Evolutionary conservation across 2,113 vertebrate genomes (phyloP).

Genomic region (Pteropus alecto): DNA sequence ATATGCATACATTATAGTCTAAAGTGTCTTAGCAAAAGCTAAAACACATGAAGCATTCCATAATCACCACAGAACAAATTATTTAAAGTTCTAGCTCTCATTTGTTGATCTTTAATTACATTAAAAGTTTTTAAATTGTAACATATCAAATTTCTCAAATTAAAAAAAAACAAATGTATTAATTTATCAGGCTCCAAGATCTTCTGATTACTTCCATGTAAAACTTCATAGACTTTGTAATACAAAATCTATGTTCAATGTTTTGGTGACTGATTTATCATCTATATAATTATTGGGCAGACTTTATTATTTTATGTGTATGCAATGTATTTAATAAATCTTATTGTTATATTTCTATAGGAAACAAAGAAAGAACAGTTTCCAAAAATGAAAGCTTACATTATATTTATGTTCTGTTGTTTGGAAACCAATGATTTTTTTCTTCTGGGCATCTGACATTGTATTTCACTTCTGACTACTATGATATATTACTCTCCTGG

Average conservation of each 20-base stretch:
- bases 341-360: not conserved
- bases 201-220: slow-evolving; percentile 22
- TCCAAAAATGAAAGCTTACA: not conserved
- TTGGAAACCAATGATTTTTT: slow-evolving; percentile 47
- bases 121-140: not conserved
- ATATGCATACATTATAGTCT: not conserved
- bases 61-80: not conserved
- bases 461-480: not conserved
- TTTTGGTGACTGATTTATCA: slow-evolving; percentile 3
- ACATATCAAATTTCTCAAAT: not conserved
- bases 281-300: not conserved
- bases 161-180: slow-evolving; percentile 7
- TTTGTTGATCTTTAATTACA: slow-evolving; percentile 17
- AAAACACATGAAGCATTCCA: not conserved
- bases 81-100: not conserved
- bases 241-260: slow-evolving; percentile 19
- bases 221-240: not conserved
- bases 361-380: not conserved
- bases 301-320: slow-evolving; percentile 2
- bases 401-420: slow-evolving; percentile 28
- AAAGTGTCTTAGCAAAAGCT: not conserved
- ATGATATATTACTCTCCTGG: not conserved
- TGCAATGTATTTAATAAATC: slow-evolving; percentile 24
- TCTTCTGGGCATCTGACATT: slow-evolving; percentile 19
- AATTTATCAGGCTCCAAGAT: not conserved